phyloP scores from a whole-genome alignment of 2,797 vertebrate genomes.

The Arrhamphus sclerolepis region DNA sequence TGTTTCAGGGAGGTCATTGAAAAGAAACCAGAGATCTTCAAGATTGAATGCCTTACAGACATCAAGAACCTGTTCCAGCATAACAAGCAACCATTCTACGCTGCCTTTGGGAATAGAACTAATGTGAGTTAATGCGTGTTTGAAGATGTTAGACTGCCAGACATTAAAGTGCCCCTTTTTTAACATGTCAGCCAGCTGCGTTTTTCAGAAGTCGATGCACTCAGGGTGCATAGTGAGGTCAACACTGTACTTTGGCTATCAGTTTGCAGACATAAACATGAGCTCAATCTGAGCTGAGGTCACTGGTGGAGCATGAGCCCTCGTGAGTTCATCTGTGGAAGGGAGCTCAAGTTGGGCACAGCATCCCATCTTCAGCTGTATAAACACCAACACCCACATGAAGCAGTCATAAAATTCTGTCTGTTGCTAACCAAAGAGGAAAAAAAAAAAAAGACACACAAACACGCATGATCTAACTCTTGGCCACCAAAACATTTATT shows the following conservation, averaged over 20 bases:
- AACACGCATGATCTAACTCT: conserved; percentile 10
- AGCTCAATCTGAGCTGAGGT: conserved; percentile 67
- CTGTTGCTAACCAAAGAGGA: conserved; percentile 31
- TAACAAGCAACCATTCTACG: conserved; percentile 93
- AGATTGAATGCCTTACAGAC: conserved; percentile 98
- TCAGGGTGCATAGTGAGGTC: conserved; percentile 32
- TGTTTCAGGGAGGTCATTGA: conserved; percentile 95
- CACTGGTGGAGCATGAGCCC: conserved; percentile 31
- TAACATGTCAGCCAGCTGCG: conserved; percentile 20
- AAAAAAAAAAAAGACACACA: conserved; percentile 26
- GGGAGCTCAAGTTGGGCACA: conserved; percentile 58
- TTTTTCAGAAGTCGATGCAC: conserved; percentile 30
- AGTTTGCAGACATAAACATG: conserved; percentile 49
- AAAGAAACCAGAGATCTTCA: conserved; percentile 99
- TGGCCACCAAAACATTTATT: conserved; percentile 33
- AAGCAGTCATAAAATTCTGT: conserved; percentile 28
- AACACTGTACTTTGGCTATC: conserved; percentile 33
- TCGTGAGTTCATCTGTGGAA: conserved; percentile 45
- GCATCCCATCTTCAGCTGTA: conserved; percentile 68
- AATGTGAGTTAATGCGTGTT: conserved; percentile 88
- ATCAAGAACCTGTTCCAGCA: conserved; percentile 97
- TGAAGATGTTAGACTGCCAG: conserved; percentile 53
- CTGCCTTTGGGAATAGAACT: conserved; percentile 95
- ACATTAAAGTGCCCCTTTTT: conserved; percentile 28
- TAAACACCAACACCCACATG: conserved; percentile 66